Conservation (phyloP, 2,797 vertebrate species). For the Sebastes cheni region DNA sequence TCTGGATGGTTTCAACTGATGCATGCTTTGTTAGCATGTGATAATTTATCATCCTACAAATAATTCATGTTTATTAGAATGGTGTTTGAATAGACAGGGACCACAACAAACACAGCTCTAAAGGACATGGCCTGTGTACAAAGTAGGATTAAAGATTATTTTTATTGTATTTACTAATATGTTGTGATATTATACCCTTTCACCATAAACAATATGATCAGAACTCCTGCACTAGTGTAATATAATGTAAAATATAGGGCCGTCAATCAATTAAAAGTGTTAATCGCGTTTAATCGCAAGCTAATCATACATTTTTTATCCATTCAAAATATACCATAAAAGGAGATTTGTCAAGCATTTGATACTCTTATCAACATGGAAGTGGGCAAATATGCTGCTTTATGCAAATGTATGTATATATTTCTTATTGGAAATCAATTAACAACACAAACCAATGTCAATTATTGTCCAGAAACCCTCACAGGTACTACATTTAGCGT, state of each 20-base stretch:
- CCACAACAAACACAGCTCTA: neutral
- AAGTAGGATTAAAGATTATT: neutral
- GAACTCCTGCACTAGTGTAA: neutral
- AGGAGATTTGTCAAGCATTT: no score
- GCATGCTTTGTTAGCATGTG: constrained; percentile 7
- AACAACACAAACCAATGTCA: no score
- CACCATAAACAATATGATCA: neutral
- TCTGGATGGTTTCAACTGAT: constrained; percentile 28
- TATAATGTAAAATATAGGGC: neutral
- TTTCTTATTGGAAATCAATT: no score
- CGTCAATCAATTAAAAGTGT: neutral
- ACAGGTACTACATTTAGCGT: no score
- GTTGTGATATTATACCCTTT: neutral
- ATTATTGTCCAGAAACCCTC: no score
- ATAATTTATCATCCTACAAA: constrained; percentile 8
- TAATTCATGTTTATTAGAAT: constrained; percentile 20
- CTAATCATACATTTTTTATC: no score
- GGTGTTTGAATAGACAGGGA: neutral
- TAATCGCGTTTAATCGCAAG: no score
- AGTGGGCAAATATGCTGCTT: no score
- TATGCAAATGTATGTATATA: no score
- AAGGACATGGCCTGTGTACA: neutral
- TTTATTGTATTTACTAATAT: neutral
- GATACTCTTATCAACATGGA: no score
- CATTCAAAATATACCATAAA: no score